These are phyloP conservation scores for Pseudomyrmex flavicornis DNA, from an alignment of 1,140 invertebrate genomes.

Conservation along the genomic window DNA sequence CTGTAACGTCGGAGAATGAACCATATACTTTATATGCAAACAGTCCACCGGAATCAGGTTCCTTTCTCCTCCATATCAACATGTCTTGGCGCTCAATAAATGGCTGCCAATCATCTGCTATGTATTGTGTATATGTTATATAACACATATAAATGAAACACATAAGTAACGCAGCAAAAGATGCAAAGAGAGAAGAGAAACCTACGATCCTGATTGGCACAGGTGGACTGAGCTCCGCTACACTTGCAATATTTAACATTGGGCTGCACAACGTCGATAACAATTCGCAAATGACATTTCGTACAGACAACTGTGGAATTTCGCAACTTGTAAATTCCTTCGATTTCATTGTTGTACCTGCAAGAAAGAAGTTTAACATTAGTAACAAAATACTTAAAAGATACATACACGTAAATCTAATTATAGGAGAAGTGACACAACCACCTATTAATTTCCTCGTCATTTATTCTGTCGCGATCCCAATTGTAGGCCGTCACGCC, in stretches of 20 bases:
- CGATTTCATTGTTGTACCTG: slow-evolving; percentile 85
- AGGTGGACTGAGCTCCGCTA: slow-evolving; percentile 58
- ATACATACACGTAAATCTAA: background rate
- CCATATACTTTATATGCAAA: slow-evolving; percentile 96
- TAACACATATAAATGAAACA: background rate
- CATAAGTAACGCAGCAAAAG: slow-evolving; percentile 10
- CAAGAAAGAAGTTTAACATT: slow-evolving; percentile 32
- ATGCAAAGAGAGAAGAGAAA: slow-evolving; percentile 4
- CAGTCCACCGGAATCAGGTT: slow-evolving; percentile 87
- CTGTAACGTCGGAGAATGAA: slow-evolving; percentile 91
- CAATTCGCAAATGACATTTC: slow-evolving; percentile 86
- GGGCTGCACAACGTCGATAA: slow-evolving; percentile 86
- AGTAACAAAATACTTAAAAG: background rate
- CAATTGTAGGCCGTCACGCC: slow-evolving; percentile 85
- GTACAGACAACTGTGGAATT: slow-evolving; percentile 87
- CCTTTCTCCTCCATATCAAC: slow-evolving; percentile 92
- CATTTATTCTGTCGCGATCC: slow-evolving; percentile 85
- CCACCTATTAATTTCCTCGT: slow-evolving; percentile 85
- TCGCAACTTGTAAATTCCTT: slow-evolving; percentile 84
- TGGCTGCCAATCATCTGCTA: slow-evolving; percentile 89
- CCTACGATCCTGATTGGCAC: slow-evolving; percentile 68
- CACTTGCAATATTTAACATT: slow-evolving; percentile 86
- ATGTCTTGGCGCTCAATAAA: slow-evolving; percentile 93
- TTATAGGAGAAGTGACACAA: background rate
- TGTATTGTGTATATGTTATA: slow-evolving; percentile 18